Conservation (phyloP, 2,888 invertebrate species). For the Trachelus iudaicus region DNA sequence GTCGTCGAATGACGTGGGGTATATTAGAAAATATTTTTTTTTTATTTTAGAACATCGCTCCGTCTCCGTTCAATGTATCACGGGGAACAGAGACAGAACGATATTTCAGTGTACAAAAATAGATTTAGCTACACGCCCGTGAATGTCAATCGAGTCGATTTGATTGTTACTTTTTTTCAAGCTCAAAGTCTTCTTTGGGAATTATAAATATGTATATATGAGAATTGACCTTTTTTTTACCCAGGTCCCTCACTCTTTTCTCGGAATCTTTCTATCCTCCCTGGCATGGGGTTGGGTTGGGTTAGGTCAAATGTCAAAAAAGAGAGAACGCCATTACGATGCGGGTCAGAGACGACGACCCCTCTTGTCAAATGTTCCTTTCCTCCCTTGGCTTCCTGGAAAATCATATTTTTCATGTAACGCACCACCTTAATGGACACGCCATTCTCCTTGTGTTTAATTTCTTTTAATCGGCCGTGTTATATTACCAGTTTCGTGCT, state of each 20-base stretch:
- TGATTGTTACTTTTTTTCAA: neutral
- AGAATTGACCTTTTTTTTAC: neutral
- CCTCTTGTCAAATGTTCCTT: neutral
- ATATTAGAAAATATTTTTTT: too few relatives aligned
- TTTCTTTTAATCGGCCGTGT: neutral
- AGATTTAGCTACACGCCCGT: too few relatives aligned
- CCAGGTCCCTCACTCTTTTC: neutral
- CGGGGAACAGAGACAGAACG: too few relatives aligned
- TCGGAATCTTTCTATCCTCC: neutral
- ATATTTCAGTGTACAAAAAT: too few relatives aligned
- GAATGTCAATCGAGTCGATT: neutral
- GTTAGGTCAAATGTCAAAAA: slow-evolving; percentile 1
- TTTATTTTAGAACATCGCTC: too few relatives aligned
- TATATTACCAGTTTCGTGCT: neutral
- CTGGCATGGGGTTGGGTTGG: neutral
- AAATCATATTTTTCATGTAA: neutral
- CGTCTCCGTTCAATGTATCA: too few relatives aligned
- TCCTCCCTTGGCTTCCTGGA: neutral
- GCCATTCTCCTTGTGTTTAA: neutral
- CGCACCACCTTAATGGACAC: neutral
- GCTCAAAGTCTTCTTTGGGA: neutral
- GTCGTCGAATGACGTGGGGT: neutral
- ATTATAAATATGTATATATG: neutral
- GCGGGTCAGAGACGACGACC: neutral
- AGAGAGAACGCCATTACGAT: neutral